These are phyloP conservation scores for Oncopodura yosiiana DNA, from an alignment of 1,140 invertebrate species.

Conservation along the genomic window DNA sequence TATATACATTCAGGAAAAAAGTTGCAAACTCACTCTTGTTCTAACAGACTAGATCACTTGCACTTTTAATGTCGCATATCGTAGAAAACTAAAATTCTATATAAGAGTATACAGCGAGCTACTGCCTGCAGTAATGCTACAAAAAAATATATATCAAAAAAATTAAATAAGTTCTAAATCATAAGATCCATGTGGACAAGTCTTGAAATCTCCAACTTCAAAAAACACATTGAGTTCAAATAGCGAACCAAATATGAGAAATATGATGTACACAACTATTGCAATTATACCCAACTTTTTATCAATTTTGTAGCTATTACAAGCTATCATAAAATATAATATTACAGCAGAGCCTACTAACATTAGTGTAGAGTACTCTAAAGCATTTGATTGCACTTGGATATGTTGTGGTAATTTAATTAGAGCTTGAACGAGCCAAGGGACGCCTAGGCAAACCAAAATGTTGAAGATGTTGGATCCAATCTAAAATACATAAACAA, in stretches of 20 bases:
- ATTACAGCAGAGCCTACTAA: slow-evolving; percentile 36
- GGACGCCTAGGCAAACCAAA: slow-evolving; percentile 39
- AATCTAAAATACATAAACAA: too few relatives aligned
- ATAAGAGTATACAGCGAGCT: too few relatives aligned
- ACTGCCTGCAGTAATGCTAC: slow-evolving; percentile 3
- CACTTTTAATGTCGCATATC: too few relatives aligned
- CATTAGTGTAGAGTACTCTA: slow-evolving; percentile 36
- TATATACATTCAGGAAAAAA: too few relatives aligned
- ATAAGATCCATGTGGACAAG: background rate
- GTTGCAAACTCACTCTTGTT: too few relatives aligned
- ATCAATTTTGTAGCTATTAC: slow-evolving; percentile 38
- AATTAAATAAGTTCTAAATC: background rate
- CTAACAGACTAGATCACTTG: too few relatives aligned
- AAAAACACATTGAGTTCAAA: slow-evolving; percentile 39
- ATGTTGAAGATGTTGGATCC: slow-evolving; percentile 42
- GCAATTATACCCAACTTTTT: slow-evolving; percentile 36
- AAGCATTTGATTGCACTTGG: slow-evolving; percentile 29
- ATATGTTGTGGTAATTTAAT: slow-evolving; percentile 21
- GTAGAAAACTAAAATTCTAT: too few relatives aligned
- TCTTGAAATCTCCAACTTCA: slow-evolving; percentile 24
- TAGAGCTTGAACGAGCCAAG: slow-evolving; percentile 39
- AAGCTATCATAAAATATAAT: slow-evolving; percentile 35
- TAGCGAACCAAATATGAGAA: slow-evolving; percentile 36
- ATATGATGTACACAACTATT: slow-evolving; percentile 36
- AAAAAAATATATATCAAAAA: background rate